Conservation (phyloP, 2,113 vertebrate genomes). For the Toxotes jaculatrix region DNA sequence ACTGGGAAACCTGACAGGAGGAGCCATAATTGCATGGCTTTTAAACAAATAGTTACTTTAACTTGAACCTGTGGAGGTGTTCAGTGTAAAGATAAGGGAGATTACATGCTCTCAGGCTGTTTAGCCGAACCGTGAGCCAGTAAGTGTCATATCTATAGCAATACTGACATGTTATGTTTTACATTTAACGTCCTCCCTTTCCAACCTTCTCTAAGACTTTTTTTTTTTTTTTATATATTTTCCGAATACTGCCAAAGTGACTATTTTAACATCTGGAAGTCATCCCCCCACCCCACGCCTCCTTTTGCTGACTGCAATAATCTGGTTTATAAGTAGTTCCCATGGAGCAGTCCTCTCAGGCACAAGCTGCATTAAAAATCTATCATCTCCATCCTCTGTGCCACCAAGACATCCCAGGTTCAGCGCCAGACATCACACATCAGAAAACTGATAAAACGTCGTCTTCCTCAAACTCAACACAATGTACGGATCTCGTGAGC, state of each 20-base stretch:
- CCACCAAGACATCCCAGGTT: slow-evolving; percentile 8
- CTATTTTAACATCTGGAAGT: slow-evolving; percentile 84
- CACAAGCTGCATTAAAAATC: slow-evolving; percentile 52
- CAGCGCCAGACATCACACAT: slow-evolving; percentile 15
- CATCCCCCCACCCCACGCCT: slow-evolving; percentile 64
- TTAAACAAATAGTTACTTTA: slow-evolving; percentile 58
- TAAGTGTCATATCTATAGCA: slow-evolving; percentile 26
- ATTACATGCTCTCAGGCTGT: background rate
- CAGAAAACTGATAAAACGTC: slow-evolving; percentile 33
- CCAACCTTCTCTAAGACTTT: slow-evolving; percentile 43
- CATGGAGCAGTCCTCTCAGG: slow-evolving; percentile 65
- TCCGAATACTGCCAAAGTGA: slow-evolving; percentile 76
- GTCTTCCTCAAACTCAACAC: background rate
- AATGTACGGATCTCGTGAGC: slow-evolving; percentile 7
- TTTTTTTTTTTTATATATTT: slow-evolving; percentile 54
- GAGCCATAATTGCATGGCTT: slow-evolving; percentile 54
- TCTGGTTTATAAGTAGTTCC: slow-evolving; percentile 80
- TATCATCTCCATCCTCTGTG: slow-evolving; percentile 57
- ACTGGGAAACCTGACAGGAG: slow-evolving; percentile 48
- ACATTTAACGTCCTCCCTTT: slow-evolving; percentile 60
- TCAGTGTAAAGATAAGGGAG: slow-evolving; percentile 3
- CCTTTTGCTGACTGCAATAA: slow-evolving; percentile 79
- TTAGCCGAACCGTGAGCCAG: background rate
- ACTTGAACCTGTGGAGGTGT: slow-evolving; percentile 54
- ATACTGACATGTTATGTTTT: slow-evolving; percentile 40